These are phyloP conservation scores for Eupsilia transversa DNA, from an alignment of 2,888 invertebrate species.

Conservation along the genomic window DNA sequence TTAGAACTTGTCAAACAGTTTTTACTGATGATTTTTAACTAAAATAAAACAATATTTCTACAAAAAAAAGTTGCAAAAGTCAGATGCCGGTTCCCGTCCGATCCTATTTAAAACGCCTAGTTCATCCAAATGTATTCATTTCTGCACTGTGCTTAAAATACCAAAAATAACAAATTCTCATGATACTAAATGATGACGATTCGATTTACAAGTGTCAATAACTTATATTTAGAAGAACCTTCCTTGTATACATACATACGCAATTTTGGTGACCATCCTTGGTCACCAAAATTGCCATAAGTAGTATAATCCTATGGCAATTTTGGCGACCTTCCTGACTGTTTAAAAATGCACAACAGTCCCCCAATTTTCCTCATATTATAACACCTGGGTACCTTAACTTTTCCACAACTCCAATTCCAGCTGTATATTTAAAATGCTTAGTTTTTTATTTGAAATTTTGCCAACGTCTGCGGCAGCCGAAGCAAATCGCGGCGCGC, in stretches of 20 bases:
- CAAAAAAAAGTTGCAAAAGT: background rate
- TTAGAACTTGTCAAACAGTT: background rate
- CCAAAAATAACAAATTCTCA: background rate
- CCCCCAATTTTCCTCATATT: constrained; percentile 31
- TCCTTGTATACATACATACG: background rate
- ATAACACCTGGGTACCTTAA: constrained; percentile 9
- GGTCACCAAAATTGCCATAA: background rate
- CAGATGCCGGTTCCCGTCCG: background rate
- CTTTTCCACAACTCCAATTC: constrained; percentile 39
- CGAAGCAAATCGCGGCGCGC: constrained; percentile 61
- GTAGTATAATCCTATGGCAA: background rate
- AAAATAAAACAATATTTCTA: background rate
- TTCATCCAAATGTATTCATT: background rate
- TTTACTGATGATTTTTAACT: too few species aligned
- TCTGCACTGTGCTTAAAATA: background rate
- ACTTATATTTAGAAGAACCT: background rate
- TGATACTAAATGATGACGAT: too few species aligned
- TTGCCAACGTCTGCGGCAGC: constrained; percentile 68
- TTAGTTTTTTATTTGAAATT: constrained; percentile 71
- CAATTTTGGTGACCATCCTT: too few species aligned
- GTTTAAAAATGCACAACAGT: constrained; percentile 10
- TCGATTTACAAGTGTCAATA: background rate
- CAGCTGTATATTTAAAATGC: constrained; percentile 49
- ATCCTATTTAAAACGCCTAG: background rate
- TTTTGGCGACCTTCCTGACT: constrained; percentile 12